These are phyloP conservation scores for Sialia sialis DNA, from an alignment of 2,113 vertebrate genomes.

Conservation along the genomic window DNA sequence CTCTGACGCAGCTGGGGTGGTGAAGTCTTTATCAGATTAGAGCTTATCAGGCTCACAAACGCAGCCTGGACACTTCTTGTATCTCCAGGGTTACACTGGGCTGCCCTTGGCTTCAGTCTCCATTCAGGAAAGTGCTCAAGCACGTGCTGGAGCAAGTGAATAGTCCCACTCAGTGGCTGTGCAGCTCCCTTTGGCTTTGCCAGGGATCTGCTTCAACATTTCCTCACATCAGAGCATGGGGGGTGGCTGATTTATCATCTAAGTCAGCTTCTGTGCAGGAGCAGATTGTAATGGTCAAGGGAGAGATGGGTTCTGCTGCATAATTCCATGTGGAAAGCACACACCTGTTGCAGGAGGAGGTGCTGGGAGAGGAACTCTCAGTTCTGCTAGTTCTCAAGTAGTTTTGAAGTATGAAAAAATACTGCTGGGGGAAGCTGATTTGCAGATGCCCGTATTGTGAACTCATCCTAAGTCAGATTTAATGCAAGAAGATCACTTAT, in stretches of 20 bases:
- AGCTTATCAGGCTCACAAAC: constrained; percentile 7
- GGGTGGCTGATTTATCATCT: not conserved
- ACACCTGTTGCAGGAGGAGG: not conserved
- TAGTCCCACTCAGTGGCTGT: not conserved
- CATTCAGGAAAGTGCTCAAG: not conserved
- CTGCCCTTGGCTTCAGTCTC: not conserved
- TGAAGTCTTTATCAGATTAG: constrained; percentile 42
- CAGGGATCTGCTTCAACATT: not conserved
- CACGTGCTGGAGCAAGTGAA: not conserved
- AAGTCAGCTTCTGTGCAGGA: not conserved
- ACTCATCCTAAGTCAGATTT: not conserved
- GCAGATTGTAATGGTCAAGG: not conserved
- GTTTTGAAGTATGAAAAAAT: not conserved
- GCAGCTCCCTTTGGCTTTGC: not conserved
- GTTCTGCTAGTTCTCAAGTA: not conserved
- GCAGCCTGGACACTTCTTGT: not conserved
- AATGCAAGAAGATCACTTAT: not conserved
- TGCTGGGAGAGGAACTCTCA: not conserved
- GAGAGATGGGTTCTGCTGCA: not conserved
- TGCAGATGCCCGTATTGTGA: not conserved
- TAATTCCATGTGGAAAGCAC: not conserved
- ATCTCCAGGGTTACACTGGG: not conserved
- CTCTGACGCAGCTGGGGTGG: constrained; percentile 7
- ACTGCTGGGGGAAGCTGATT: not conserved
- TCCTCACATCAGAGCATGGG: not conserved